A percentile compares a stretch with the other conserved stretches of the same genome.
These are phyloP conservation scores for Watsonalla binaria DNA, from an alignment of 2,888 invertebrate genomes.

Conservation along the genomic window DNA sequence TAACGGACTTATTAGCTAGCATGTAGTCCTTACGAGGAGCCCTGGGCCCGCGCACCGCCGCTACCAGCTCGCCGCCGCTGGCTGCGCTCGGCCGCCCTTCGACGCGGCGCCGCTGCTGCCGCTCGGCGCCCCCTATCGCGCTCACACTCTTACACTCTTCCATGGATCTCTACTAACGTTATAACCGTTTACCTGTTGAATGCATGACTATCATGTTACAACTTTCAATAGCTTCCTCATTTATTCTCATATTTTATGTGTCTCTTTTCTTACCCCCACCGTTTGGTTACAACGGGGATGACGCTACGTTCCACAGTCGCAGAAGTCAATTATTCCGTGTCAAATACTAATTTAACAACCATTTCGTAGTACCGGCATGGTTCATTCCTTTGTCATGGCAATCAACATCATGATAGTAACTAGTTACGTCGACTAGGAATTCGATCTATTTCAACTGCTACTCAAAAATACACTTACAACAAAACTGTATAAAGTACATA, in stretches of 20 bases:
- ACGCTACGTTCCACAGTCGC: not conserved
- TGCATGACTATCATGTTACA: conserved; percentile 39
- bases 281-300: not conserved
- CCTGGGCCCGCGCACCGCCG: conserved; percentile 12
- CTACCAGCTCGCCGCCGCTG: conserved; percentile 8
- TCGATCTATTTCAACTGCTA: too few species aligned
- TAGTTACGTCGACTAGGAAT: not conserved
- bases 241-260: conserved; percentile 3
- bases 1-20: conserved; percentile 46
- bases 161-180: conserved; percentile 42
- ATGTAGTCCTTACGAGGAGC: conserved; percentile 29
- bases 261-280: too few species aligned
- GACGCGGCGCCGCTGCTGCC: conserved; percentile 7
- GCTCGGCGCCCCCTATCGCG: conserved; percentile 19
- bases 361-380: not conserved
- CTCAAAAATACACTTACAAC: too few species aligned
- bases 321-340: not conserved
- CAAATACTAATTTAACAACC: not conserved
- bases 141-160: conserved; percentile 34
- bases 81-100: conserved; percentile 8
- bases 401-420: not conserved
- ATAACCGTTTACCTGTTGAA: conserved; percentile 64
- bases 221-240: not conserved
- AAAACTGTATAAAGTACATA: too few species aligned
- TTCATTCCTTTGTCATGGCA: not conserved